These are phyloP conservation scores for Atherix ibis DNA, from an alignment of 2,888 invertebrate species.

Conservation along the genomic window DNA sequence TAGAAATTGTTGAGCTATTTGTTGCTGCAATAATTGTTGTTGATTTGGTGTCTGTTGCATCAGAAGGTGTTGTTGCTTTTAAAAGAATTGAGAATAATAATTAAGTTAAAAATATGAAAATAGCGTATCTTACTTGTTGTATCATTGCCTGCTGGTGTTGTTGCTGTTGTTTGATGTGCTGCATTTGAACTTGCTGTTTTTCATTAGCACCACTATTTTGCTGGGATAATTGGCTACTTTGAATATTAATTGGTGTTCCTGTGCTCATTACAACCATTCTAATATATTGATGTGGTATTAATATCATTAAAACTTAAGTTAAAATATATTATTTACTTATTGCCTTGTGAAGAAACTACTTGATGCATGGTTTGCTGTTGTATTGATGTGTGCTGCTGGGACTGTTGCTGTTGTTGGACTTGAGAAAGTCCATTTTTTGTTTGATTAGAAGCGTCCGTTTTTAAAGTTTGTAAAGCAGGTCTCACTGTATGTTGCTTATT, in stretches of 20 bases:
- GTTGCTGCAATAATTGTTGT: conserved; percentile 22
- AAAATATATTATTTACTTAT: conserved; percentile 32
- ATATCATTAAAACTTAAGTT: not conserved
- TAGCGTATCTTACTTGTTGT: conserved; percentile 18
- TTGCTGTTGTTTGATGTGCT: conserved; percentile 20
- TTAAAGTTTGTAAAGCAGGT: conserved; percentile 47
- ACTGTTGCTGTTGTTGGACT: conserved; percentile 21
- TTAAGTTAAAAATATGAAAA: conserved; percentile 1
- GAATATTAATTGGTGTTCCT: conserved; percentile 28
- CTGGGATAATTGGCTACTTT: conserved; percentile 27
- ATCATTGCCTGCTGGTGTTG: conserved; percentile 16
- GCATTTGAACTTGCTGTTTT: conserved; percentile 31
- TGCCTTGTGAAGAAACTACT: conserved; percentile 34
- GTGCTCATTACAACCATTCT: conserved; percentile 34
- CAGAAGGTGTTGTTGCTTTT: conserved; percentile 17
- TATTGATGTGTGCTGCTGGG: conserved; percentile 26
- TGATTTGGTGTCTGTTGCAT: conserved; percentile 23
- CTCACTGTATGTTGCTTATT: conserved; percentile 52
- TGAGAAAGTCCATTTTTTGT: conserved; percentile 25
- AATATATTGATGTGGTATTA: conserved; percentile 5
- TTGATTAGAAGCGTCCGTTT: conserved; percentile 54
- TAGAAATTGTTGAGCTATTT: conserved; percentile 20
- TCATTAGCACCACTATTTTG: conserved; percentile 17
- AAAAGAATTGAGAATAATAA: not conserved
- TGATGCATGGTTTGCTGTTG: conserved; percentile 34